A percentile compares a stretch with the other conserved stretches of the same genome.
These are phyloP conservation scores for Petrocephalus sullivani DNA, from an alignment of 2,797 vertebrate genomes.

Conservation along the genomic window DNA sequence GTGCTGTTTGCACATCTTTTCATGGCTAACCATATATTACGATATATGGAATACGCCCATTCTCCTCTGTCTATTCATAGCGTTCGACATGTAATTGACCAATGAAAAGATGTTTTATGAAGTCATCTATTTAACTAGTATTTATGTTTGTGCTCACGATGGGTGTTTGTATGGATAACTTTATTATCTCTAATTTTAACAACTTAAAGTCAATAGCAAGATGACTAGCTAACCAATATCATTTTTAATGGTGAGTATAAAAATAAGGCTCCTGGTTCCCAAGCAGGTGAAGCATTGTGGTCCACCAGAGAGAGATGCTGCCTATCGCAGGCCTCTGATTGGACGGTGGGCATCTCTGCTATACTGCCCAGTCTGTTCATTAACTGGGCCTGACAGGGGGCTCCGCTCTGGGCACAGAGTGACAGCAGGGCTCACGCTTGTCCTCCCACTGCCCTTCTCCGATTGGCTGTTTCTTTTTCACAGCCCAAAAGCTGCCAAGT, in stretches of 20 bases:
- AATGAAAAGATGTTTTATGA: neutral
- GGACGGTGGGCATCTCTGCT: neutral
- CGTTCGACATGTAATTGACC: neutral
- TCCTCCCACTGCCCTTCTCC: neutral
- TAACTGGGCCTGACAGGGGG: neutral
- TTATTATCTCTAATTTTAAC: neutral
- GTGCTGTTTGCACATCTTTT: neutral
- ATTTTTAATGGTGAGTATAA: neutral
- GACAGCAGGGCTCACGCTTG: neutral
- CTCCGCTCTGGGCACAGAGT: neutral
- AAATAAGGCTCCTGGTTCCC: neutral
- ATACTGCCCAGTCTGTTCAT: neutral
- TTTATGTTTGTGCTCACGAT: neutral
- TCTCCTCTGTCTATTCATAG: neutral
- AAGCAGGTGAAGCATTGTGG: neutral
- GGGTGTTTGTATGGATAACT: neutral
- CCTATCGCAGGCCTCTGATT: neutral
- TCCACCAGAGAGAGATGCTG: neutral
- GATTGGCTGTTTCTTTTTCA: neutral
- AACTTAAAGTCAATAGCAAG: neutral
- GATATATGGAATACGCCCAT: neutral
- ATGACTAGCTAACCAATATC: neutral
- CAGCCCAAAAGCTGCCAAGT: neutral
- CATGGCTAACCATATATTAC: neutral
- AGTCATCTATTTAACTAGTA: neutral